A percentile compares a stretch with the other conserved stretches of the same genome.
Evolutionary conservation across 2,888 invertebrate species (phyloP).

Genomic region (Volucella inanis): DNA sequence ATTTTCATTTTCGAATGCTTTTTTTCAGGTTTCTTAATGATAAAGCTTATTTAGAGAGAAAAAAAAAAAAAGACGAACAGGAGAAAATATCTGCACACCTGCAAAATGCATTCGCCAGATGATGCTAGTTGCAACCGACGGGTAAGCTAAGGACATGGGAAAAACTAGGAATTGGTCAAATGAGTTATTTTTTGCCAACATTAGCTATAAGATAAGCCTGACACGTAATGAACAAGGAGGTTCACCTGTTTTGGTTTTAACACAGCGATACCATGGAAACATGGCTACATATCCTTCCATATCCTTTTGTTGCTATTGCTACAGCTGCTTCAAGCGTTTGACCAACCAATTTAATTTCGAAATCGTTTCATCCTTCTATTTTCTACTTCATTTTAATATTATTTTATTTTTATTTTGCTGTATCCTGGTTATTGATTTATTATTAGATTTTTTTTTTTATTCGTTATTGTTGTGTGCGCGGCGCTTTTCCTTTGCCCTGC

Average conservation of each 20-base stretch:
- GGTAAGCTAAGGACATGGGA: conserved; percentile 1
- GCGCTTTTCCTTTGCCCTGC: conserved; percentile 55
- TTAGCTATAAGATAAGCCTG: conserved; percentile 47
- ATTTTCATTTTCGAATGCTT: background rate
- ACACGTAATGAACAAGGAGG: conserved; percentile 60
- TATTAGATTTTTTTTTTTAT: conserved; percentile 56
- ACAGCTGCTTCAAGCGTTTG: conserved; percentile 45
- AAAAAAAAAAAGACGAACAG: background rate
- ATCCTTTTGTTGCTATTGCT: conserved; percentile 34
- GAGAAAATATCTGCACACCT: background rate
- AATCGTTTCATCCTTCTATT: conserved; percentile 66
- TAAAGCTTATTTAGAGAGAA: background rate
- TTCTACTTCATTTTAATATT: conserved; percentile 30
- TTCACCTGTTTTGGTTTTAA: conserved; percentile 69
- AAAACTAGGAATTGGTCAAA: conserved; percentile 25
- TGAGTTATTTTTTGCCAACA: conserved; percentile 18
- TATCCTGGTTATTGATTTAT: conserved; percentile 62
- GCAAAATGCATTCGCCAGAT: conserved; percentile 34
- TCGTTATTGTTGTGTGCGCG: conserved; percentile 24
- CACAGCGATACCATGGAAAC: conserved; percentile 52
- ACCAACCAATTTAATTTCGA: conserved; percentile 72
- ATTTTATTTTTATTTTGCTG: conserved; percentile 60
- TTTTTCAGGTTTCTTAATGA: conserved; percentile 8
- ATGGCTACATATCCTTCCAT: conserved; percentile 49
- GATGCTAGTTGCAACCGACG: conserved; percentile 21